A percentile compares a stretch with the other conserved stretches of the same genome.
Conservation (phyloP, 2,113 vertebrate genomes). For the Thryonomys swinderianus region DNA sequence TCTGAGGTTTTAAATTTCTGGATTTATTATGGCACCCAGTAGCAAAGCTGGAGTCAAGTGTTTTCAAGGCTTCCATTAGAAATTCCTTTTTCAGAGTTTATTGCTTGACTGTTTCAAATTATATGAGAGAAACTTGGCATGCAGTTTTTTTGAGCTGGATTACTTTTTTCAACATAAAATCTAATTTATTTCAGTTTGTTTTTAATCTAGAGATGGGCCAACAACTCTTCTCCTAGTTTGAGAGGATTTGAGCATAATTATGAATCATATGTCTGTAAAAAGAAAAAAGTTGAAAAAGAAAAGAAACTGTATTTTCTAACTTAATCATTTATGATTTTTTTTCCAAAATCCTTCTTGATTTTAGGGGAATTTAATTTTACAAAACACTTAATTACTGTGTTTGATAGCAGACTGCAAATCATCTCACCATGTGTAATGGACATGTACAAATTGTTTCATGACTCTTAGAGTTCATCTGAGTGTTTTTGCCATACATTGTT, state of each 20-base stretch:
- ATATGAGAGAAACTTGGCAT: constrained; percentile 76
- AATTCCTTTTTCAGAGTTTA: constrained; percentile 74
- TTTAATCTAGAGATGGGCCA: constrained; percentile 73
- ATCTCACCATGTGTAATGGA: constrained; percentile 53
- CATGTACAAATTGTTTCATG: constrained; percentile 2
- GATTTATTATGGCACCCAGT: constrained; percentile 72
- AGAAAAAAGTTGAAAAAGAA: constrained; percentile 13
- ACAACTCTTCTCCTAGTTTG: constrained; percentile 65
- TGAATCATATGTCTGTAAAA: constrained; percentile 43
- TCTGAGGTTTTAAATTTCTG: constrained; percentile 74
- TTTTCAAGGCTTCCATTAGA: constrained; percentile 74
- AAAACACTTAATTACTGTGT: constrained; percentile 46
- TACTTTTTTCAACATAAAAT: constrained; percentile 77
- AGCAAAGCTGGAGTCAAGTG: constrained; percentile 69
- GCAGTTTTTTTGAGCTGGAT: constrained; percentile 70
- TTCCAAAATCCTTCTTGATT: constrained; percentile 65
- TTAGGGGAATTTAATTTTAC: constrained; percentile 68
- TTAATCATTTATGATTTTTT: background rate
- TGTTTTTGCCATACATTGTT: constrained; percentile 35
- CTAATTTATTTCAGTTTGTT: constrained; percentile 77
- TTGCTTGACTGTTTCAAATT: constrained; percentile 79
- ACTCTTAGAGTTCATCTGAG: constrained; percentile 51
- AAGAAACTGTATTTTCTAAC: constrained; percentile 55
- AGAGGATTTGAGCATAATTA: constrained; percentile 50
- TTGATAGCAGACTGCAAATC: constrained; percentile 59